Conservation (phyloP, 2,888 invertebrate species). For the Trichogramma dendrolimi region DNA sequence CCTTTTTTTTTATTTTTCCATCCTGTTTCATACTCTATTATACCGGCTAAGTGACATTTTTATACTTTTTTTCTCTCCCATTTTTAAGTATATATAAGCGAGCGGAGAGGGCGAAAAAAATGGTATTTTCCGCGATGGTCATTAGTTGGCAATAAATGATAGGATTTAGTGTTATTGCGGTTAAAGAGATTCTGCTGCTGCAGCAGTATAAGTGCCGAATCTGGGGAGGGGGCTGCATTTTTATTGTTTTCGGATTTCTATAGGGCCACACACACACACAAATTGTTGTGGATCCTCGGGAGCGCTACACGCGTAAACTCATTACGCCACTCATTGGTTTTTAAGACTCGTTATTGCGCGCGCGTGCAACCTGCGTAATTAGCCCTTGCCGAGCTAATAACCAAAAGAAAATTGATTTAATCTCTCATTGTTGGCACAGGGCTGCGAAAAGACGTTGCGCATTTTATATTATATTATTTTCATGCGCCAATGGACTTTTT, state of each 20-base stretch:
- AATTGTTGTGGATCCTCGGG: too few species aligned
- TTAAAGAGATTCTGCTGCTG: slow-evolving; percentile 17
- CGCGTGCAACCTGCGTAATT: slow-evolving; percentile 9
- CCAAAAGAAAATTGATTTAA: slow-evolving; percentile 13
- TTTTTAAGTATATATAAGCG: too few species aligned
- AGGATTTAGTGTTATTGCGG: slow-evolving; percentile 27
- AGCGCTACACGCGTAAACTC: slow-evolving; percentile 14
- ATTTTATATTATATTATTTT: too few species aligned
- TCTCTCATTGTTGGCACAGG: not conserved
- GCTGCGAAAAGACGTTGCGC: too few species aligned
- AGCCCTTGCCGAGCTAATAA: slow-evolving; percentile 3
- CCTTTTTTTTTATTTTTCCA: not conserved
- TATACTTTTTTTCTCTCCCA: not conserved
- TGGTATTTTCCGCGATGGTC: slow-evolving; percentile 13
- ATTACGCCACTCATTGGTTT: slow-evolving; percentile 18
- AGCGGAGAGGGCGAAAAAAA: slow-evolving; percentile 2
- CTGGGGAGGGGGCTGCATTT: slow-evolving; percentile 3
- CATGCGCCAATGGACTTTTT: too few species aligned
- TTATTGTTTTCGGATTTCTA: slow-evolving; percentile 24
- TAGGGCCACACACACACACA: too few species aligned
- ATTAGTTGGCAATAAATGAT: slow-evolving; percentile 25
- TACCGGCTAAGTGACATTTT: too few species aligned
- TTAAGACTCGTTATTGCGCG: slow-evolving; percentile 16
- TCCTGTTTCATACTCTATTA: not conserved
- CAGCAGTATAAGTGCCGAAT: not conserved